Evolutionary conservation across 2,797 vertebrate species (phyloP).

Genomic region (Enteromius trimaculatus): DNA sequence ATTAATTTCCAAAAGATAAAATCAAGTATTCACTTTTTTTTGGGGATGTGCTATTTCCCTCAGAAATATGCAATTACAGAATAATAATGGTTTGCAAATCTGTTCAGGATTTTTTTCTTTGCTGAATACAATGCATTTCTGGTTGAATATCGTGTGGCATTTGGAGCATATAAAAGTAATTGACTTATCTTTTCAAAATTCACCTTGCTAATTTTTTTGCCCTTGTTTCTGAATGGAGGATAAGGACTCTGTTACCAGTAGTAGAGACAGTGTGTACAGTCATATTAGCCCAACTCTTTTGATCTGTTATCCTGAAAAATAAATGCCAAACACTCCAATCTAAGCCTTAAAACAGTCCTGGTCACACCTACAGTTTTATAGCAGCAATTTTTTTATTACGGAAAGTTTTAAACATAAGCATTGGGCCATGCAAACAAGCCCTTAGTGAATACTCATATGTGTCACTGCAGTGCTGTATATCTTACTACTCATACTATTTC

Average conservation of each 20-base stretch:
- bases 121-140: not conserved
- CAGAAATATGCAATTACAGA: not conserved
- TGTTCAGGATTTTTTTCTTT: not conserved
- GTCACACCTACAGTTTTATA: constrained; percentile 19
- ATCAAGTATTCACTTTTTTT: not conserved
- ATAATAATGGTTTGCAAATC: not conserved
- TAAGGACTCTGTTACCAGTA: not conserved
- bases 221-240: not conserved
- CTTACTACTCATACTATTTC: not conserved
- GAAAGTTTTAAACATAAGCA: constrained; percentile 32
- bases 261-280: not conserved
- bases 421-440: not conserved
- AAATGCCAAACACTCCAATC: not conserved
- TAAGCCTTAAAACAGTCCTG: not conserved
- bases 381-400: not conserved
- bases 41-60: not conserved
- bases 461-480: not conserved
- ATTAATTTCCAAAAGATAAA: not conserved
- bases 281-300: not conserved
- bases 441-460: constrained; percentile 3
- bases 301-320: not conserved
- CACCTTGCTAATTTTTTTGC: not conserved
- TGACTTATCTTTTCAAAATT: not conserved
- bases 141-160: not conserved
- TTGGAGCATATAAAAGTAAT: not conserved